Conservation (phyloP, 2,797 vertebrate genomes). For the Pangasius mekongensis region DNA sequence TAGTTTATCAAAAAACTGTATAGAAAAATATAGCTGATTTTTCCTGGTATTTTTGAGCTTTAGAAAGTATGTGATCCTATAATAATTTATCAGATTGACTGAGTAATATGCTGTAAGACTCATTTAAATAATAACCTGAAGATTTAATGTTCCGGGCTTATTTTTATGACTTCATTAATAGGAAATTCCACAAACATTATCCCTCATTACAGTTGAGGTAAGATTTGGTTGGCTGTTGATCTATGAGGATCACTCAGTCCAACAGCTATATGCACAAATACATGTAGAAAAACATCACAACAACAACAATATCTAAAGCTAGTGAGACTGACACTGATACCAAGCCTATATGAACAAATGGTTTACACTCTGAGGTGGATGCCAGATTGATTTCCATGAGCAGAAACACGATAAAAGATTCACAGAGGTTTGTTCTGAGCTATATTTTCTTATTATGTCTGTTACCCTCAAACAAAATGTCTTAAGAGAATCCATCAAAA, state of each 20-base stretch:
- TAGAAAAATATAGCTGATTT: background rate
- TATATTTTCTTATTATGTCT: background rate
- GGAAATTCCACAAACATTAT: background rate
- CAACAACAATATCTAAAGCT: constrained; percentile 7
- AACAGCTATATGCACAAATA: background rate
- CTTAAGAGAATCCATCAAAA: background rate
- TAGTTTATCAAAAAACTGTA: background rate
- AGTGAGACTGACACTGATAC: background rate
- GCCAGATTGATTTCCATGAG: background rate
- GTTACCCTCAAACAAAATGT: background rate
- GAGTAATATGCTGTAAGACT: background rate
- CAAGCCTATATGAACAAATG: background rate
- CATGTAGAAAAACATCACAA: background rate
- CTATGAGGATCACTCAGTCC: background rate
- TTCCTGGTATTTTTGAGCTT: background rate
- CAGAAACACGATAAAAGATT: background rate
- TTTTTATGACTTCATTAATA: background rate
- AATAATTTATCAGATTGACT: background rate
- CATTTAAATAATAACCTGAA: background rate
- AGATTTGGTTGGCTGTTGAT: background rate
- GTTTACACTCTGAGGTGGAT: background rate
- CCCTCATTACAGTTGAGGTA: background rate
- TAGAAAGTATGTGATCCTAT: background rate
- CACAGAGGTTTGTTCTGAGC: background rate
- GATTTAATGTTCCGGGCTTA: background rate